Conservation (phyloP, 1,140 invertebrate genomes). For the Panonychus citri region DNA sequence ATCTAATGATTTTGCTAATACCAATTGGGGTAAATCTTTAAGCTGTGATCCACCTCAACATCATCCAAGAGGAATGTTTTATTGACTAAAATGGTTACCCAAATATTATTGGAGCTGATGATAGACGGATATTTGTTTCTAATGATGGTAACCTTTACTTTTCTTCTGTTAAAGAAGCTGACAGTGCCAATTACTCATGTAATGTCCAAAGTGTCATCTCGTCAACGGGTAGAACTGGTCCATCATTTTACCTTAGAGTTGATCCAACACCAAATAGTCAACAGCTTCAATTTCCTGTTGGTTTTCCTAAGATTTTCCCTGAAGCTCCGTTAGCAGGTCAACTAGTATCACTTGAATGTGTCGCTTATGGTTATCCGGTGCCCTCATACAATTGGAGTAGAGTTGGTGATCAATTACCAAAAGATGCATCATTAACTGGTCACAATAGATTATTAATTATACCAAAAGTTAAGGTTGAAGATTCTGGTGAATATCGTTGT, state of each 20-base stretch:
- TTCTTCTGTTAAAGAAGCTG: conserved; percentile 68
- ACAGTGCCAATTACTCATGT: conserved; percentile 73
- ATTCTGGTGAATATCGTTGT: conserved; percentile 78
- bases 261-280: conserved; percentile 60
- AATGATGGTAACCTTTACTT: conserved; percentile 82
- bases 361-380: conserved; percentile 84
- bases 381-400: conserved; percentile 81
- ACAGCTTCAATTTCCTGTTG: conserved; percentile 71
- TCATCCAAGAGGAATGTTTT: conserved; percentile 46
- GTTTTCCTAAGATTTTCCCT: conserved; percentile 80
- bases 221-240: conserved; percentile 61
- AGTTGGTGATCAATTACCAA: conserved; percentile 38
- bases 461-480: conserved; percentile 59
- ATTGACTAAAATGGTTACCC: conserved; percentile 66
- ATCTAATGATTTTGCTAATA: conserved; percentile 50
- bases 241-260: conserved; percentile 50
- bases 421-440: conserved; percentile 39
- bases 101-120: conserved; percentile 71
- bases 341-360: conserved; percentile 71
- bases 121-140: conserved; percentile 72
- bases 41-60: conserved; percentile 77
- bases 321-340: conserved; percentile 66
- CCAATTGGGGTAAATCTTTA: conserved; percentile 79
- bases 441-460: conserved; percentile 67
- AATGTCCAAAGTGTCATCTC: conserved; percentile 66